A percentile compares a stretch with the other conserved stretches of the same genome.
These are phyloP conservation scores for Arrhamphus sclerolepis DNA, from an alignment of 2,797 vertebrate genomes.

Conservation along the genomic window DNA sequence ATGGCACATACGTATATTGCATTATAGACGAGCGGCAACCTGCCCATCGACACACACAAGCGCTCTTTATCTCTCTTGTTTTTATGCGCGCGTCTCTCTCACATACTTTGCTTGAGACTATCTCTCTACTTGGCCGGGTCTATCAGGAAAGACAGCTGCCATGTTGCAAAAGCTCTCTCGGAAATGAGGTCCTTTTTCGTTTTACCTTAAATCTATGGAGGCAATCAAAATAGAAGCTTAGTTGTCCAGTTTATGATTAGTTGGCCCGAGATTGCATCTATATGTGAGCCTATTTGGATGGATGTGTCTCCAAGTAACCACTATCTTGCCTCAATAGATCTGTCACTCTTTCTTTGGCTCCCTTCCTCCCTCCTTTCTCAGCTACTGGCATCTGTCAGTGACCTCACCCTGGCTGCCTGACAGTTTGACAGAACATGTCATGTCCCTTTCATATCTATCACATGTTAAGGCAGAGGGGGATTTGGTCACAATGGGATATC, in stretches of 20 bases:
- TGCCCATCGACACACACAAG: conserved; percentile 27
- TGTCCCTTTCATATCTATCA: conserved; percentile 54
- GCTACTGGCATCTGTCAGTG: conserved; percentile 48
- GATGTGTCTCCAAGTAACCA: conserved; percentile 21
- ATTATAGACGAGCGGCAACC: conserved; percentile 57
- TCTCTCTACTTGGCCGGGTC: conserved; percentile 56
- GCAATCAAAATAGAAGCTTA: conserved; percentile 44
- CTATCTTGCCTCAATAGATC: conserved; percentile 17
- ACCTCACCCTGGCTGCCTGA: conserved; percentile 34
- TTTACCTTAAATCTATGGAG: conserved; percentile 30
- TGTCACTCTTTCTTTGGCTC: conserved; percentile 36
- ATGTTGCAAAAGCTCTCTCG: conserved; percentile 67
- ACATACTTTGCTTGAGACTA: conserved; percentile 46
- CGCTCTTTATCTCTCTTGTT: neutral
- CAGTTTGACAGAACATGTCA: conserved; percentile 60
- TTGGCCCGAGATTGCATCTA: conserved; percentile 33
- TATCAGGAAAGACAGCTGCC: conserved; percentile 68
- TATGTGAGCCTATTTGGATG: conserved; percentile 24
- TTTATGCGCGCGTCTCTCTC: conserved; percentile 40
- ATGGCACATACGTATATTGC: conserved; percentile 63
- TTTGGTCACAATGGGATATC: conserved; percentile 46
- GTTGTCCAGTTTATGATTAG: conserved; percentile 33
- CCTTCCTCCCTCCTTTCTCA: conserved; percentile 18
- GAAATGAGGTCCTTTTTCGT: conserved; percentile 48
- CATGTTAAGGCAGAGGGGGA: conserved; percentile 36